Conservation (phyloP, 2,113 vertebrate species). For the Tychaedon coryphoeus region DNA sequence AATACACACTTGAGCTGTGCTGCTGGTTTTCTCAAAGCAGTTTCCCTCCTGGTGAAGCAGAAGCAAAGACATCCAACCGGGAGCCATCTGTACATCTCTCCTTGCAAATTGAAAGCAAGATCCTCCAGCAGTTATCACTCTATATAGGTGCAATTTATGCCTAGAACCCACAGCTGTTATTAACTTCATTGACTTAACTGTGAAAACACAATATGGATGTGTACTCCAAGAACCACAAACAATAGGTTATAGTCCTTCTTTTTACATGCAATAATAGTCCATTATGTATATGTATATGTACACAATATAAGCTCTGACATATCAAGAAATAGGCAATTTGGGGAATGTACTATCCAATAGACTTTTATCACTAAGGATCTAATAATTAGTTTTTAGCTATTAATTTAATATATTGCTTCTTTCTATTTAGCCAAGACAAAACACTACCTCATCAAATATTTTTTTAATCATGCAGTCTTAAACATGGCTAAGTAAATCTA, state of each 20-base stretch:
- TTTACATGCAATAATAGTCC: background rate
- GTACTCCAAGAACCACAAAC: background rate
- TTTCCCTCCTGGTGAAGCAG: background rate
- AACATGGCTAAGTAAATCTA: background rate
- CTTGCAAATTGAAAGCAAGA: background rate
- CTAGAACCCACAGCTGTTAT: background rate
- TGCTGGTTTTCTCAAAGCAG: background rate
- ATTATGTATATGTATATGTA: background rate
- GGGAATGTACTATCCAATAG: background rate
- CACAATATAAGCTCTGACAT: background rate
- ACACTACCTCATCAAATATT: background rate
- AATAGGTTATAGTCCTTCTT: background rate
- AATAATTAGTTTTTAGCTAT: background rate
- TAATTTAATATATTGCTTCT: background rate
- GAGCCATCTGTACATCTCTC: background rate
- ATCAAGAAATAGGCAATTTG: background rate
- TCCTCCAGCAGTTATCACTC: background rate
- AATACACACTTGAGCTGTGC: background rate
- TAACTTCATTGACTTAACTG: background rate
- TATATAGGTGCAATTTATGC: background rate
- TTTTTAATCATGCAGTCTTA: background rate
- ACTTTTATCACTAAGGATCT: background rate
- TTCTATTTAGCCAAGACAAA: background rate
- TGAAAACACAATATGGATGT: background rate
- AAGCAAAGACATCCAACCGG: background rate